Conservation (phyloP, 2,113 vertebrate species). For the Eurystomus gularis region DNA sequence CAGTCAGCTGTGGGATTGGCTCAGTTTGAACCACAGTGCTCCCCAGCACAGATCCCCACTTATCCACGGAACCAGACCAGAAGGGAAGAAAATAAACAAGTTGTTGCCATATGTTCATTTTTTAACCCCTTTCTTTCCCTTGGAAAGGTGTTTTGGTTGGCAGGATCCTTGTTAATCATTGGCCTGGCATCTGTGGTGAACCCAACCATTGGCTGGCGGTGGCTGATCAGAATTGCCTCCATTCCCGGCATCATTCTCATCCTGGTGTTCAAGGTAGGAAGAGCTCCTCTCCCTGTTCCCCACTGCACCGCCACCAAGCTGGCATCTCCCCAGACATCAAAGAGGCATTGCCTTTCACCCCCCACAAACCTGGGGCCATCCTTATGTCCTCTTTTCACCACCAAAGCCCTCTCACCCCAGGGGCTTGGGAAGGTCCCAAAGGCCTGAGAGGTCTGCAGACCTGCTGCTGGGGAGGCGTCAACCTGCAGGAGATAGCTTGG, state of each 20-base stretch:
- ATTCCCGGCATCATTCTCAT: constrained; percentile 86
- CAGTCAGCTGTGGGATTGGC: neutral
- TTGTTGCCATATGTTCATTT: accelerated
- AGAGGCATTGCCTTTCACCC: accelerated
- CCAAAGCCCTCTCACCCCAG: neutral
- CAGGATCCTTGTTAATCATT: constrained; percentile 90
- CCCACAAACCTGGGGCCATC: neutral
- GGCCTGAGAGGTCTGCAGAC: accelerated
- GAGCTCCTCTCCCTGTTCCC: accelerated
- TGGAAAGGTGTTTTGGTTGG: constrained; percentile 91
- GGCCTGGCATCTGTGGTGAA: constrained; percentile 86
- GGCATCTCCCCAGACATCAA: neutral
- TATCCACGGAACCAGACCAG: neutral
- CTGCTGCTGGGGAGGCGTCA: neutral
- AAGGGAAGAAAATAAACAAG: neutral
- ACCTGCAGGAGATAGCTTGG: neutral
- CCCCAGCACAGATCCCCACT: neutral
- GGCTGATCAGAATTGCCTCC: constrained; percentile 90
- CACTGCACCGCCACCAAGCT: accelerated
- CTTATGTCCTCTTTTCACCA: neutral
- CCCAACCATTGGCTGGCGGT: constrained; percentile 89
- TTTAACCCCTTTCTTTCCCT: neutral
- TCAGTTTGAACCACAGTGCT: neutral
- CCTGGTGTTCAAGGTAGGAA: constrained; percentile 84
- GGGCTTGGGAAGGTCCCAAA: neutral